Percentiles rank a stretch among this genome's conserved stretches.
Evolutionary conservation across 1,140 invertebrate genomes (phyloP).

Genomic region (Zaprionus camerounensis): DNA sequence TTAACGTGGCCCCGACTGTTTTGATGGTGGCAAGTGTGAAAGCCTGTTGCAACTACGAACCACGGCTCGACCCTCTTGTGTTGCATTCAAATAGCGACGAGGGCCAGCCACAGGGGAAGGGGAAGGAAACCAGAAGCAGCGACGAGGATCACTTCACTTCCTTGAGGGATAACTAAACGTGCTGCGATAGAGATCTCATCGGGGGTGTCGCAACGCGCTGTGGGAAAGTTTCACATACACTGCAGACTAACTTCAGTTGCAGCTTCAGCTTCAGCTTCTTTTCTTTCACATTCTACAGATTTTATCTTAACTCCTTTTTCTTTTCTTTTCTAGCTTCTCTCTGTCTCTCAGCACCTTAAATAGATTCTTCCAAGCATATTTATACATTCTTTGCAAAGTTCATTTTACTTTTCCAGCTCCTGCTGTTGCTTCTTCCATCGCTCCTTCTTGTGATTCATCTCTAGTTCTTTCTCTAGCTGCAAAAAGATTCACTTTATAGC

Average conservation of each 20-base stretch:
- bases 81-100: constrained; percentile 65
- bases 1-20: constrained; percentile 49
- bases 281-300: neutral
- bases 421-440: too few species aligned
- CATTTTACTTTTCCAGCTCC: too few species aligned
- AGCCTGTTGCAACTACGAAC: constrained; percentile 60
- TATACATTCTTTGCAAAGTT: too few species aligned
- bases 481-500: too few species aligned
- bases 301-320: too few species aligned
- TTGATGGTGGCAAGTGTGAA: constrained; percentile 46
- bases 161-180: constrained; percentile 60
- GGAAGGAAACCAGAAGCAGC: constrained; percentile 35
- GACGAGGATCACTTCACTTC: constrained; percentile 53
- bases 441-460: too few species aligned
- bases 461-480: too few species aligned
- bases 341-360: neutral
- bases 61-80: constrained; percentile 26
- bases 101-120: neutral
- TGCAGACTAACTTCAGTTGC: neutral
- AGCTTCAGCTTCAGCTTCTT: too few species aligned
- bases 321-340: neutral
- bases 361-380: too few species aligned
- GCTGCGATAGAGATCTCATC: constrained; percentile 62
- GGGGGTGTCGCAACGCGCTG: constrained; percentile 39
- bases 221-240: constrained; percentile 45